Base-by-base conservation (phyloP, 2,797 vertebrate genomes). In the Melanotaenia nigrans region DNA sequence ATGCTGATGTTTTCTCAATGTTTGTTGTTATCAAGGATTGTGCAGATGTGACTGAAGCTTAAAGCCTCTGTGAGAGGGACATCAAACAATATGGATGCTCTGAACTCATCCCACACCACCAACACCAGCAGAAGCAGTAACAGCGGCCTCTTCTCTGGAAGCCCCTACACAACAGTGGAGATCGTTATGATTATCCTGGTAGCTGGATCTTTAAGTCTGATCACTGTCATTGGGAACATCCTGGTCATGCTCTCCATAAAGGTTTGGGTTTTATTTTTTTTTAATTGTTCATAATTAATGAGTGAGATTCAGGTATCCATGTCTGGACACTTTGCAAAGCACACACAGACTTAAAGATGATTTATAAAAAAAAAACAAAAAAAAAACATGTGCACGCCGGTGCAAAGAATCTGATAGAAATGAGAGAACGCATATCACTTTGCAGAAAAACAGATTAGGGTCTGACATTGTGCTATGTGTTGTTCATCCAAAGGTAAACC, bases 241-340 rank as follows among this genome's bases (percentile, higher is more conserved):
- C 92, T 99, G 87, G 97, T 99, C 89, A 98, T 99, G 95, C 93
- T 99, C 68, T 99, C 98, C 53, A 99, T 99, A 90, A 99, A 97
- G 90, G 97, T 98, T 80, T 71, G 79, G 30, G 9, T 61, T 66
- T 75, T 64, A 22, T 62, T 73, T 38, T 56, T 56, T 68, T 70
- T 68, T 5, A 10, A 67, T 81, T 16, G 20, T 73, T 61, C 16
- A 33, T 67, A 61, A 81, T 65, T 74, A 64, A 81, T 69, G 68
- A 81, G 28, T 60, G 20, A 63, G 61, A 69, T 58, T 66, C 13
- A 54, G 64, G 40, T 58, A 65, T 67, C 63, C 61, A 57, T 78
- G 74, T 75, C 57, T 78, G 59, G 56, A 70, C 53, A 74, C 63
- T 51, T 49, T 72, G 32, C 71, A 68, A 76, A 59, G 59, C 54